Base-by-base conservation (phyloP, 2,888 invertebrate genomes). In the Sicus ferrugineus region DNA sequence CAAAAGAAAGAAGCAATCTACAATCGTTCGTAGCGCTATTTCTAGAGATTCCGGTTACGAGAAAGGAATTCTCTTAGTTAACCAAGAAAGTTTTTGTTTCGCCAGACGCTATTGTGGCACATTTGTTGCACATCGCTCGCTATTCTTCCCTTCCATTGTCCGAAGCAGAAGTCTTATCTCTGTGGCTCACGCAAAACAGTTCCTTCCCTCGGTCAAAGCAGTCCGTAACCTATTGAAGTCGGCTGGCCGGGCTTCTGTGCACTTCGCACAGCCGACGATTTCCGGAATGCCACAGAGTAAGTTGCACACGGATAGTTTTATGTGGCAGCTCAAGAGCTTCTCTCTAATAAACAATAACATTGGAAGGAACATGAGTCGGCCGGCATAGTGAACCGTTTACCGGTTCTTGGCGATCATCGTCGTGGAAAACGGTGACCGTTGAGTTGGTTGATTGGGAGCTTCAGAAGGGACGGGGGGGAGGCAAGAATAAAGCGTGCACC, bases 261-360 rank as follows among this genome's bases (percentile, higher is more conserved):
- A 38, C n/a, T n/a, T n/a, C n/a, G n/a, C n/a, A n/a, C n/a, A n/a
- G n/a, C n/a, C n/a, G 38, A 26, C 46, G 16, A 46, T 63, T 48
- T 14, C 28, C 19, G 48, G 48, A 46, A 63, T 63, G 63, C 63
- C 28, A 63, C 19, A 48, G 42, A 50, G 50, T 48, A 46, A 1
- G 61, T 52, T 52, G 23, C 46, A 26, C 23, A 14, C 3, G 52
- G 34, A 65, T 38, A 52, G 38, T 52, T 63, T 64, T 31, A 64
- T 64, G 64, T 64, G 64, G 50, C 34, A 31, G 34, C 11, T 21
- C 19, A 38, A 26, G 28, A 63, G 48, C 28, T 63, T 28, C 26
- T 63, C 28, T 19, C 28, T 63, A 63, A 63, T 63, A 54, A 38
- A 65, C 54, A 65, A 65, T 52, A 54, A 52, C 54, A 54, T 52